Base-by-base conservation (phyloP, 2,797 vertebrate species). In the Mus minutoides region DNA sequence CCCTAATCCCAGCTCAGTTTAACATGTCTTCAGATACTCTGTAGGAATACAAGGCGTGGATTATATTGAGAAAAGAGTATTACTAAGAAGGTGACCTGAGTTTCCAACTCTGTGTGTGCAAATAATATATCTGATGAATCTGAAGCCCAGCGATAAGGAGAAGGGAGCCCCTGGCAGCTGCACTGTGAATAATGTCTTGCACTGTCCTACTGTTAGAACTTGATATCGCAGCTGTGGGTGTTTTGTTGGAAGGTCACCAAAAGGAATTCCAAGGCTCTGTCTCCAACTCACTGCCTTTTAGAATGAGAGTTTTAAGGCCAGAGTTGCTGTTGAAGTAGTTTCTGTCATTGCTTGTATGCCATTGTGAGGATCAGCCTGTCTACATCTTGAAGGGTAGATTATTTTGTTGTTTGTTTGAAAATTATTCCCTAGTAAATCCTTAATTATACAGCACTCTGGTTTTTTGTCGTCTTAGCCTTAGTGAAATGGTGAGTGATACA, bases 321-420 rank as follows among this genome's bases (percentile, higher is more conserved):
- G 4, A 10, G 34, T 40, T 79, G 89, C 75, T 85, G 37, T 73
- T 17, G 49, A 82, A 62, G 52, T 80, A n/a, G 34, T 64, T 91
- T 95, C 49, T 90, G 73, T 93, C 86, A 93, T 80, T 89, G 17
- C 78, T 93, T 80, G 6, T 94, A 58, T 7, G 52, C n/a, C 58
- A 52, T 69, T 69, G 83, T 94, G 87, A 91, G 64, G 34, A 77
- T 60, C 54, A 49, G 86, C 54, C 71, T 94, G 95, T 92, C 96
- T 96, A 29, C 64, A 91, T 90, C 60, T 67, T 78, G 73, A 90
- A 75, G 60, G 73, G 76, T 43, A 88, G 76, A 86, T 6, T 69
- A 77, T 43, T 43, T 93, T 58, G 91, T 69, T 89, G 37, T 95
- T 88, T 97, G n/a, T 96, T 96, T 91, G 88, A 96, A 88, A 94